Conservation (phyloP, 2,888 invertebrate genomes). For the Drosophila picticornis region DNA sequence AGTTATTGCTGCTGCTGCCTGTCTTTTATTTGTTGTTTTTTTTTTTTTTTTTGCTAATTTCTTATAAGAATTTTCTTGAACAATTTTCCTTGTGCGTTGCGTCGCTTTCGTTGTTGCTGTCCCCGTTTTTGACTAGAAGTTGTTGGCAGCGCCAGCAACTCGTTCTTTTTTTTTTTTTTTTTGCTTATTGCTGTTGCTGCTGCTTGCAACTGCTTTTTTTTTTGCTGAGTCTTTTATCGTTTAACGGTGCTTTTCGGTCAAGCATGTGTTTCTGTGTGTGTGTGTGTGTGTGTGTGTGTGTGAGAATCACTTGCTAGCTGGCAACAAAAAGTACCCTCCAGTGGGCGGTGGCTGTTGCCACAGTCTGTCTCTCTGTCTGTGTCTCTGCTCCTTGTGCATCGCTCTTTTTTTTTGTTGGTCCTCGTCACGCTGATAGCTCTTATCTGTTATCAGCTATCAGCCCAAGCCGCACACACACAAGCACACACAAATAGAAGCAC, state of each 20-base stretch:
- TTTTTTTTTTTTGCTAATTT: constrained; percentile 66
- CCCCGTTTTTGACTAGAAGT: constrained; percentile 57
- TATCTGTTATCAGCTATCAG: constrained; percentile 71
- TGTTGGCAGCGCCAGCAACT: constrained; percentile 48
- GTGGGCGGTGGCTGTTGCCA: constrained; percentile 59
- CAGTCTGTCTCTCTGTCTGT: constrained; percentile 12
- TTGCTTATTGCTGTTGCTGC: constrained; percentile 26
- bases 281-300: constrained; percentile 10
- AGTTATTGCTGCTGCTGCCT: constrained; percentile 35
- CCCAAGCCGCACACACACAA: constrained; percentile 30
- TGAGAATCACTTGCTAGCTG: constrained; percentile 51
- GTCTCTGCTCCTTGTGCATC: constrained; percentile 3
- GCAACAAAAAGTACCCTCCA: constrained; percentile 34
- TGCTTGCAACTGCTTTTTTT: constrained; percentile 57
- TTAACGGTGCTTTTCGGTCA: constrained; percentile 71
- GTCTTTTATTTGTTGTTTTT: constrained; percentile 2
- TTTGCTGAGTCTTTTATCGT: constrained; percentile 66
- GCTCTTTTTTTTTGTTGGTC: constrained; percentile 23
- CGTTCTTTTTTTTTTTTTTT: constrained; percentile 45
- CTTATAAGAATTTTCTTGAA: constrained; percentile 75
- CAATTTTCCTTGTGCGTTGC: constrained; percentile 63
- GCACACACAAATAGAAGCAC: constrained; percentile 1
- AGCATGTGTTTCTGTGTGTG: constrained; percentile 31
- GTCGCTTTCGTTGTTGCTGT: constrained; percentile 50
- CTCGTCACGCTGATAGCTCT: constrained; percentile 28